phyloP scores from a whole-genome alignment of 2,797 vertebrate genomes.

The Fistularia commersonii region DNA sequence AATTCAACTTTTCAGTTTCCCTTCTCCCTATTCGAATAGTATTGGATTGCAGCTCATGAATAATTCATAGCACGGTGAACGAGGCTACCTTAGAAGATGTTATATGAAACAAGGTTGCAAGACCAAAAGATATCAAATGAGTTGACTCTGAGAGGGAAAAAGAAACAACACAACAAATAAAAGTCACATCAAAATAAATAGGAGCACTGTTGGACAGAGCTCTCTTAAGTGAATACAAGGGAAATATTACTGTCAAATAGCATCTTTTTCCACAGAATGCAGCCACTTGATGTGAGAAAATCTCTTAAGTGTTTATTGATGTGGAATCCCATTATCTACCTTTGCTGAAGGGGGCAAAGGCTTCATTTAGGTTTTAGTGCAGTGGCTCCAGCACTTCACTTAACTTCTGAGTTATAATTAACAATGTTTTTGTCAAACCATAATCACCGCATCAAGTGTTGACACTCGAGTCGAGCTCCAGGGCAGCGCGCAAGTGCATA shows the following conservation, averaged over 20 bases:
- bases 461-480: slow-evolving; percentile 43
- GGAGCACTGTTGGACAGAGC: slow-evolving; percentile 31
- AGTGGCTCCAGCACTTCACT: slow-evolving; percentile 41
- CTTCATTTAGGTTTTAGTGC: slow-evolving; percentile 48
- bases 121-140: slow-evolving; percentile 58
- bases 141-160: slow-evolving; percentile 33
- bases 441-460: slow-evolving; percentile 54
- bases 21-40: slow-evolving; percentile 63
- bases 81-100: slow-evolving; percentile 66
- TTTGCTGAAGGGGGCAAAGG: slow-evolving; percentile 36
- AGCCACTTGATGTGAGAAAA: slow-evolving; percentile 30
- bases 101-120: slow-evolving; percentile 64
- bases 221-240: slow-evolving; percentile 37
- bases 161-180: slow-evolving; percentile 41
- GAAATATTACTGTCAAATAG: slow-evolving; percentile 37
- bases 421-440: slow-evolving; percentile 60
- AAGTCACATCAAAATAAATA: slow-evolving; percentile 53
- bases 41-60: slow-evolving; percentile 73
- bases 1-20: slow-evolving; percentile 74
- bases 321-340: slow-evolving; percentile 49
- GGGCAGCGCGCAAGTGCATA: slow-evolving; percentile 33
- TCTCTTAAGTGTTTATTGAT: slow-evolving; percentile 48
- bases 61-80: slow-evolving; percentile 65
- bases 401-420: slow-evolving; percentile 52
- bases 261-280: slow-evolving; percentile 21